Conservation (phyloP, 2,113 vertebrate genomes). For the Columba janthina region DNA sequence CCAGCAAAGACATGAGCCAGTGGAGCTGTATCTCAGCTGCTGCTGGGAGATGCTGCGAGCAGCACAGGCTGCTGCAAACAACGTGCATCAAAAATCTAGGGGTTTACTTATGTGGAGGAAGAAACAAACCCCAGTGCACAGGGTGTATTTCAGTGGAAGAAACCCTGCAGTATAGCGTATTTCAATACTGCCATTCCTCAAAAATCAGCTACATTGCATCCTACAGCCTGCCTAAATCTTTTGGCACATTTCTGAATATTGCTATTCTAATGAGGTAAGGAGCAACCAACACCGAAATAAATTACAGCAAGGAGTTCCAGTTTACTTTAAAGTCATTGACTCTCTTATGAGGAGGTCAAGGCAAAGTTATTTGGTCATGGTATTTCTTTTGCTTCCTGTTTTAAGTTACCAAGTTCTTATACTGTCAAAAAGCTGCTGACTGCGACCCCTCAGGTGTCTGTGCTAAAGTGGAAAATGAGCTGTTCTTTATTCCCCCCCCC, state of each 20-base stretch:
- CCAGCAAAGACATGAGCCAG: neutral
- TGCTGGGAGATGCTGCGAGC: neutral
- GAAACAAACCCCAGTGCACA: neutral
- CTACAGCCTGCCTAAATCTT: neutral
- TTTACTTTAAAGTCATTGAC: slow-evolving; percentile 29
- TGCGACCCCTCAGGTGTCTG: slow-evolving; percentile 33
- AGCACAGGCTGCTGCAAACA: neutral
- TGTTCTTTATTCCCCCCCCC: neutral
- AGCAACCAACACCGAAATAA: neutral
- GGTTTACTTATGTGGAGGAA: neutral
- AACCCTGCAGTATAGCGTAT: neutral
- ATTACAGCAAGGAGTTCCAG: slow-evolving; percentile 18
- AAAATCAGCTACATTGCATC: neutral
- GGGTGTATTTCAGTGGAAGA: neutral
- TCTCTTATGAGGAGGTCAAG: slow-evolving; percentile 45
- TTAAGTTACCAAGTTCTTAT: slow-evolving; percentile 36
- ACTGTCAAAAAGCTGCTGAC: slow-evolving; percentile 10
- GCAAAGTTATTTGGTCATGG: slow-evolving; percentile 23
- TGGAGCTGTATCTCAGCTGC: neutral
- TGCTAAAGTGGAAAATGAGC: slow-evolving; percentile 34
- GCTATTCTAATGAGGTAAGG: slow-evolving; percentile 20
- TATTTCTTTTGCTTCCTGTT: slow-evolving; percentile 58
- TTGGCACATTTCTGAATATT: neutral
- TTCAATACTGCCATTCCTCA: neutral
- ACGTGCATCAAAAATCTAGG: neutral